Base-by-base conservation (phyloP, 2,113 vertebrate species). In the Baryphthengus martii region DNA sequence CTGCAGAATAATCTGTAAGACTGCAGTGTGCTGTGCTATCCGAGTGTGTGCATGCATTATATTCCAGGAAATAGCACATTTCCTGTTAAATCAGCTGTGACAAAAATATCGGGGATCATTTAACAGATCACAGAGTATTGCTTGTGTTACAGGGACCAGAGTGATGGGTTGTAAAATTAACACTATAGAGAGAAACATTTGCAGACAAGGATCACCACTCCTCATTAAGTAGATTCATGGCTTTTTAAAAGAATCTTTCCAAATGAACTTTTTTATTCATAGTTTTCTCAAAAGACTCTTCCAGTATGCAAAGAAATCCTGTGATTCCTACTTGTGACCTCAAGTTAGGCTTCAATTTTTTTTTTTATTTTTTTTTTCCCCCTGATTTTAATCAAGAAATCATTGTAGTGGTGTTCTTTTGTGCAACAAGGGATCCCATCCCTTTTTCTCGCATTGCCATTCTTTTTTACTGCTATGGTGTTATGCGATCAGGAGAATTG, bases 101-200 rank as follows among this genome's bases (percentile, higher is more conserved):
- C 96, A 94, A 93, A 98, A 98, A 97, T 97, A 98, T 93, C 50
- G 76, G 90, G 88, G 93, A 83, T 97, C 97, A 97, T 97, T 98
- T 97, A 98, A 80, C 95, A 97, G 94, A 95, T 97, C 96, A 97
- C 47, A 95, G 87, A 78, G 81, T 90, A 94, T 65, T 5, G 3
- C 58, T 95, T 97, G 95, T 97, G 90, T 95, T 96, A 26, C 24
- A 63, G 81, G 70, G 82, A 85, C n/a, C 90, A 89, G 62, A 88
- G 93, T 91, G 83, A 88, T 96, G 67, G 65, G 68, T 67, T 95
- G 94, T 97, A 89, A 97, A 70, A 96, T 96, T 95, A 96, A 42
- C 78, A 85, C 53, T 94, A 5, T 44, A 28, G 4, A 70, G 35
- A 35, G 84, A 96, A 90, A 93, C 50, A 67, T 65, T 90, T 91